phyloP scores from a whole-genome alignment of 1,140 invertebrate genomes.

The Anagrus nilaparvatae region DNA sequence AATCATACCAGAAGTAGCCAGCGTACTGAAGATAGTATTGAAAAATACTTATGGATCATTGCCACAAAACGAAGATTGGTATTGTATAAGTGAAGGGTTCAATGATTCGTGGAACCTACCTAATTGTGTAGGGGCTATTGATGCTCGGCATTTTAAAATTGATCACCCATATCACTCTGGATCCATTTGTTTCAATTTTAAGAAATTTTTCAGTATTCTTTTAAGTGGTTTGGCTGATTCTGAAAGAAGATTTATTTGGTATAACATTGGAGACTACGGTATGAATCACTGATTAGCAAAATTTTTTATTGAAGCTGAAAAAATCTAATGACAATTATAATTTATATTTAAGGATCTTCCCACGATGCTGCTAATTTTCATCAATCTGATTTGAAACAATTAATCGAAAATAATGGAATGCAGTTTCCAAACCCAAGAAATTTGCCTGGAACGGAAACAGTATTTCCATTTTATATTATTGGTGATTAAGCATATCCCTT shows the following conservation, averaged over 20 bases:
- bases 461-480: neutral
- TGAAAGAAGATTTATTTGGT: slow-evolving; percentile 29
- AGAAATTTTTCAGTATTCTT: slow-evolving; percentile 35
- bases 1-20: neutral
- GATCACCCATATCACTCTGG: slow-evolving; percentile 27
- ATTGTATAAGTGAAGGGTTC: slow-evolving; percentile 25
- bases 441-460: neutral
- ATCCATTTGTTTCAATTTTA: slow-evolving; percentile 39
- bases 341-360: neutral
- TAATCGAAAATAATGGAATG: neutral
- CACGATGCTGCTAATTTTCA: slow-evolving; percentile 1
- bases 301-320: neutral
- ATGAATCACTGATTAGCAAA: neutral
- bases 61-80: neutral
- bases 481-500: neutral
- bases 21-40: neutral
- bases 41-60: neutral
- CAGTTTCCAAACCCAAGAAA: neutral
- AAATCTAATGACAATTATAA: neutral
- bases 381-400: neutral
- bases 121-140: slow-evolving; percentile 28
- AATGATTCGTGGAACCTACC: slow-evolving; percentile 27
- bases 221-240: slow-evolving; percentile 33
- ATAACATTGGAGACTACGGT: slow-evolving; percentile 33
- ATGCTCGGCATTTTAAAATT: slow-evolving; percentile 32